Evolutionary conservation across 2,797 vertebrate genomes (phyloP), one percentile per base, ranked within the genome.

Genomic region (Cephalopachus bancanus): DNA sequence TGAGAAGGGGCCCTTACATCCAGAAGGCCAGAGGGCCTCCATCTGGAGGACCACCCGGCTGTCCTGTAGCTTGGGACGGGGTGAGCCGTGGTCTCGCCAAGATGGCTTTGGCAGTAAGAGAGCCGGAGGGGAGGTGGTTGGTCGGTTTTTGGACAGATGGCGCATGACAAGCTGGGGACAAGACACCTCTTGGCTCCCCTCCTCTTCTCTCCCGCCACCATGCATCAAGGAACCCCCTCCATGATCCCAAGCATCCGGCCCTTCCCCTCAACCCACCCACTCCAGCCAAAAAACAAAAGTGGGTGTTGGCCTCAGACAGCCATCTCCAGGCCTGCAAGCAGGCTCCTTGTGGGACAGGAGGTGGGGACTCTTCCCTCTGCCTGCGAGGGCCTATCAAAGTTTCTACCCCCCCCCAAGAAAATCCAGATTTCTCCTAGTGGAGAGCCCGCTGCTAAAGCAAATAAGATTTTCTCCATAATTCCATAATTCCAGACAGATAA

Each of bases 401-500:
- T 62, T 59, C 51, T 51, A 49, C 19, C 20, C 19, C 57, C 88
- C 33, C 14, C 33, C 75, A 91, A 67, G 30, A 37, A 17, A 83
- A 28, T 4, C 53, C 64, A 16, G 33, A n/a, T 59, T 75, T 59
- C n/a, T 71, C 89, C 79, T 69, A 37, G 64, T 12, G 4, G 81
- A 65, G n/a, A 83, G 51, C 92, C 71, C 24, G 16, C 96, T 51
- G 59, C 19, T 51, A 28, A 83, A 83, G 92, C 83, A 92, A 96
- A 93, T 69, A 44, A 80, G 91, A 49, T 64, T 5, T 24, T 75
- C 76, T 89, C 33, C 5, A 1, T 93, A 67, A 90, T 74, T 89
- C 33, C 5, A 1, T 93, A 67, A 90, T 74, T 94, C 83, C 69
- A 69, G 57, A 55, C 74, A 69, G 90, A 93, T 88, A 71, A 95